Conservation (phyloP, 2,797 vertebrate genomes). For the Mormyrops attenuatus region DNA sequence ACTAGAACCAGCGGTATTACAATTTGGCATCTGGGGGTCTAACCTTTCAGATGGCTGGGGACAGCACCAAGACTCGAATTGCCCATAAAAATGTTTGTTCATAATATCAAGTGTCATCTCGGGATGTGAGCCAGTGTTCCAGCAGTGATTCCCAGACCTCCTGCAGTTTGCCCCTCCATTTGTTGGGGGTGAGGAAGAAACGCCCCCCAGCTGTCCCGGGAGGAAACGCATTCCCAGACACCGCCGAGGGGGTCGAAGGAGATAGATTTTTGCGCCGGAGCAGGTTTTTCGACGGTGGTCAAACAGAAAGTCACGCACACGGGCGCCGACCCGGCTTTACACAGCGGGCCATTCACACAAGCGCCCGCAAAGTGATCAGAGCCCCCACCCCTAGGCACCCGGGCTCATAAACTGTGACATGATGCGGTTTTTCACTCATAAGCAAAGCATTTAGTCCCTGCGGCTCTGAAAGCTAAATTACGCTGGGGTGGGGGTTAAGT, state of each 20-base stretch:
- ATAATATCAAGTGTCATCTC: neutral
- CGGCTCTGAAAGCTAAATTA: neutral
- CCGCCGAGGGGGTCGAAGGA: neutral
- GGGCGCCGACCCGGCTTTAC: neutral
- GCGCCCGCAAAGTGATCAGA: neutral
- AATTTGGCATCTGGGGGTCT: neutral
- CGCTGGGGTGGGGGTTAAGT: neutral
- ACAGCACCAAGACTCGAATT: neutral
- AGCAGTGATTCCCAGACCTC: neutral
- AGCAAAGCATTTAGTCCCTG: neutral
- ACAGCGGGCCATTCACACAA: neutral
- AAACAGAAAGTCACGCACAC: neutral
- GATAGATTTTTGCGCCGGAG: neutral
- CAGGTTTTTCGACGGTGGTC: neutral
- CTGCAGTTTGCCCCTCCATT: neutral
- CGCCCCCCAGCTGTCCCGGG: neutral
- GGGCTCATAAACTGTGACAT: neutral
- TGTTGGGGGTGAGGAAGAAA: neutral
- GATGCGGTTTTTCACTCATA: neutral
- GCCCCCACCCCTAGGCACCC: neutral
- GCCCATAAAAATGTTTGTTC: neutral
- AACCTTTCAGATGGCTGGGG: neutral
- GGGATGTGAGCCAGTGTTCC: neutral
- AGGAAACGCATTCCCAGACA: constrained; percentile 1
- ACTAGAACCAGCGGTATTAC: neutral